Conservation (phyloP, 2,113 vertebrate genomes). For the Cynoglossus semilaevis region DNA sequence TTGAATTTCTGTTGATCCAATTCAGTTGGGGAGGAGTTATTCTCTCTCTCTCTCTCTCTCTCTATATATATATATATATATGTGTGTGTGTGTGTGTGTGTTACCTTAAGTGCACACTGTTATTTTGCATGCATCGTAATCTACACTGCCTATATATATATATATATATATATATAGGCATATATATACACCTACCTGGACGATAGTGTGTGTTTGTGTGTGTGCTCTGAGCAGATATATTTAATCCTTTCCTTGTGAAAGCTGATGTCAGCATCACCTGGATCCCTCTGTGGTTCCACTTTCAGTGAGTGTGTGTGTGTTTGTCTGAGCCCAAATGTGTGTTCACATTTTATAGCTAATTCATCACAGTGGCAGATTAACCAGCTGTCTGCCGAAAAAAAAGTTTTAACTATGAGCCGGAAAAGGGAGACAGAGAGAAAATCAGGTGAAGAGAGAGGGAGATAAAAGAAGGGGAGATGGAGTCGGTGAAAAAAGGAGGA, state of each 20-base stretch:
- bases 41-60: conserved; percentile 15
- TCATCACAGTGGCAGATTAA: conserved; percentile 57
- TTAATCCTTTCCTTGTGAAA: conserved; percentile 53
- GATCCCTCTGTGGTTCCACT: conserved; percentile 14
- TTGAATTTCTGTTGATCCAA: conserved; percentile 26
- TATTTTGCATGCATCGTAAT: conserved; percentile 27
- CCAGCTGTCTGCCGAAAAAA: conserved; percentile 52
- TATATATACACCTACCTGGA: background rate
- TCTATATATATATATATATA: conserved; percentile 2
- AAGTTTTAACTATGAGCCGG: conserved; percentile 47
- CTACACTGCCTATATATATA: background rate
- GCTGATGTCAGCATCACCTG: conserved; percentile 65
- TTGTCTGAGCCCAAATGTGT: conserved; percentile 3
- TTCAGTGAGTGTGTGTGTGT: background rate
- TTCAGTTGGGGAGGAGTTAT: conserved; percentile 33
- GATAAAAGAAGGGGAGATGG: background rate
- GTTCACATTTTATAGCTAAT: conserved; percentile 49
- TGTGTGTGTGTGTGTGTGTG: background rate
- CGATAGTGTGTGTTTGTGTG: background rate
- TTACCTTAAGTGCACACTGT: too few relatives aligned
- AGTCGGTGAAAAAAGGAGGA: too few relatives aligned
- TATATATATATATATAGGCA: background rate
- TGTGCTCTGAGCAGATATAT: conserved; percentile 56
- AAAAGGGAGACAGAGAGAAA: conserved; percentile 3
- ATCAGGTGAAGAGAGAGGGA: background rate